These are phyloP conservation scores for Leptopilina clavipes DNA, from an alignment of 1,140 invertebrate genomes.

Conservation along the genomic window DNA sequence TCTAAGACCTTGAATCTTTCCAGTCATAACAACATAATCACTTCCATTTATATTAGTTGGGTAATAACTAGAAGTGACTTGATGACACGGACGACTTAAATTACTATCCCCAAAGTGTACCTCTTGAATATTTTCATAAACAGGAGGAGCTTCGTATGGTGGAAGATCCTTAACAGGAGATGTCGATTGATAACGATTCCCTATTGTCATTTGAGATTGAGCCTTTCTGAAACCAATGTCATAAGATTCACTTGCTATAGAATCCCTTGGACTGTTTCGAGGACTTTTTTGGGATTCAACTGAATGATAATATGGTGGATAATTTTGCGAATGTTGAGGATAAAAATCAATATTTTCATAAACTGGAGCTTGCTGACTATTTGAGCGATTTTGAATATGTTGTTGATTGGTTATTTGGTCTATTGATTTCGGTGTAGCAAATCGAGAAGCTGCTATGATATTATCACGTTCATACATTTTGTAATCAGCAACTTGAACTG, in stretches of 20 bases:
- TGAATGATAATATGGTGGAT: constrained; percentile 80
- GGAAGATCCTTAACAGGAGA: constrained; percentile 73
- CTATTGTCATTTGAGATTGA: constrained; percentile 82
- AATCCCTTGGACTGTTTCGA: constrained; percentile 66
- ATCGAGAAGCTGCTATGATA: constrained; percentile 84
- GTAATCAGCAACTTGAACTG: constrained; percentile 71
- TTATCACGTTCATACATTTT: constrained; percentile 80
- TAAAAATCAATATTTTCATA: constrained; percentile 90
- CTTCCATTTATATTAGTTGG: constrained; percentile 70
- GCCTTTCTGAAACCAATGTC: constrained; percentile 78
- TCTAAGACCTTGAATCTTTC: constrained; percentile 61
- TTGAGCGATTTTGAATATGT: constrained; percentile 54
- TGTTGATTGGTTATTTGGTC: constrained; percentile 74
- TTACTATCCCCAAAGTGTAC: constrained; percentile 69
- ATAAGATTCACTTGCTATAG: constrained; percentile 75
- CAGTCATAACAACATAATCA: constrained; percentile 74
- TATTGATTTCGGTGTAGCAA: constrained; percentile 83
- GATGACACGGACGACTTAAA: constrained; percentile 73
- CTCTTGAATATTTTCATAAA: constrained; percentile 85
- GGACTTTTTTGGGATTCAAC: constrained; percentile 69
- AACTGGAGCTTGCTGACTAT: constrained; percentile 77
- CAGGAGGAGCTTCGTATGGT: constrained; percentile 78
- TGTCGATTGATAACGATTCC: constrained; percentile 73
- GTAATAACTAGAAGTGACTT: constrained; percentile 72
- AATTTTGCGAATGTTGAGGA: constrained; percentile 72